These are phyloP conservation scores for Psettodes erumei DNA, from an alignment of 2,113 vertebrate species.

Conservation along the genomic window DNA sequence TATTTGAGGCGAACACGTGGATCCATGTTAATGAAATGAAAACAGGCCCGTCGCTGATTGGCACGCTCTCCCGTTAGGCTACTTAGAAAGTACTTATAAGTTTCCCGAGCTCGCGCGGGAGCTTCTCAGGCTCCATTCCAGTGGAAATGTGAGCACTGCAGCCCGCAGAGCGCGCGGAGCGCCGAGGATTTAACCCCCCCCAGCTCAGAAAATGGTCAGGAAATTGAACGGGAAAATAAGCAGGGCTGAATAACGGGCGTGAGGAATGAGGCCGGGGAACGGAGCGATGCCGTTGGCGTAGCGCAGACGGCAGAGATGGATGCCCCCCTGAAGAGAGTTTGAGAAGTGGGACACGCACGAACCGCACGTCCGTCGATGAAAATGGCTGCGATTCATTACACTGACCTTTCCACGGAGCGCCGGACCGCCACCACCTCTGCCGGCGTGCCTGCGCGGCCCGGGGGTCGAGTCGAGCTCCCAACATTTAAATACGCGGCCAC, in stretches of 20 bases:
- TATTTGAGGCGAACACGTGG: background rate
- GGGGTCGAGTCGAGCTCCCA: too few relatives aligned
- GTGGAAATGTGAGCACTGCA: constrained; percentile 58
- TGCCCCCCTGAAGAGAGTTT: constrained; percentile 67
- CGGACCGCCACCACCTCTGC: constrained; percentile 60
- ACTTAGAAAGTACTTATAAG: constrained; percentile 38
- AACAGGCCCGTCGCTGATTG: constrained; percentile 45
- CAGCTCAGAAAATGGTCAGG: constrained; percentile 55
- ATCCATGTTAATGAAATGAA: constrained; percentile 36
- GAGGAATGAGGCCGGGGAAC: constrained; percentile 54
- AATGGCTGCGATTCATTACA: constrained; percentile 62
- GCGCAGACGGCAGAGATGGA: constrained; percentile 72
- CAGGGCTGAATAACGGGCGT: constrained; percentile 66
- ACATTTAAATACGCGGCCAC: too few relatives aligned
- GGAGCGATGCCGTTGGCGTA: constrained; percentile 44
- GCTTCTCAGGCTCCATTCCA: constrained; percentile 59
- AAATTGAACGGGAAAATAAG: constrained; percentile 70
- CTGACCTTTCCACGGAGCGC: constrained; percentile 70
- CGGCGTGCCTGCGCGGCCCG: too few relatives aligned
- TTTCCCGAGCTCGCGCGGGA: constrained; percentile 37
- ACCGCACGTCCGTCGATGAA: constrained; percentile 17
- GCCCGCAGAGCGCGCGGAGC: constrained; percentile 41
- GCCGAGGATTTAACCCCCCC: constrained; percentile 63
- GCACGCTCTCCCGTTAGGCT: constrained; percentile 49
- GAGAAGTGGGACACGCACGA: constrained; percentile 43